Base-by-base conservation (phyloP, 1,140 invertebrate species). In the Platorchestia sp. region DNA sequence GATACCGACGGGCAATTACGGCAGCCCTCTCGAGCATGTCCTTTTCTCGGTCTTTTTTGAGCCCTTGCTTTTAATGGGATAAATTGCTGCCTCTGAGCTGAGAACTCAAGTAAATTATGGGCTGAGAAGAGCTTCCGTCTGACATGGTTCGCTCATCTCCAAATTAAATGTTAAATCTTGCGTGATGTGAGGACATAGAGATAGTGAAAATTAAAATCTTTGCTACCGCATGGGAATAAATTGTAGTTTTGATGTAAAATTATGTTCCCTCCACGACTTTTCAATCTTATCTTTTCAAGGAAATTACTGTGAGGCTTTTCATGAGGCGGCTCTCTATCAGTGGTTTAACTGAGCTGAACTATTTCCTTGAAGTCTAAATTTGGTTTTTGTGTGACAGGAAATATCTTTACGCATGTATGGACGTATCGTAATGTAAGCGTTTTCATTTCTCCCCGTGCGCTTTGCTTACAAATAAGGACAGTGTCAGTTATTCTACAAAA, bases 1-100 rank as follows among this genome's bases (percentile, higher is more conserved):
- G 59, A 90, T 90, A 22, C 87, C 87, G 14, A 36, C 27, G 87
- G 87, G 41, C 87, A 90, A 90, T 90, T 90, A 90, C 41, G 87
- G 87, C 87, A 16, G 87, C 87, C 87, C 41, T 90, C 87, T 90
- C 41, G 87, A 90, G 41, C 87, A 14, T 90, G 41, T 44, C 41
- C 87, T 90, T 44, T 43, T 90, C 41, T 44, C 10, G 41, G 44
- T 10, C 87, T 44, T 90, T 44, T 90, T 90, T 90, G 41, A 90
- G 44, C 41, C 41, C 87, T 27, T 90, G 41, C 41, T 44, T 90
- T 42, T 90, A 90, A 90, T 90, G 41, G 87, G 44, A 6, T 5
- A 45, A 90, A 90, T 90, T 90, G 87, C 87, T 43, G 7, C 87
- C 41, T 90, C 87, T 90, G 36, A 90, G 87, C 10, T 42, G 27